Base-by-base conservation (phyloP, 2,888 invertebrate genomes). In the Platycheirus albimanus region DNA sequence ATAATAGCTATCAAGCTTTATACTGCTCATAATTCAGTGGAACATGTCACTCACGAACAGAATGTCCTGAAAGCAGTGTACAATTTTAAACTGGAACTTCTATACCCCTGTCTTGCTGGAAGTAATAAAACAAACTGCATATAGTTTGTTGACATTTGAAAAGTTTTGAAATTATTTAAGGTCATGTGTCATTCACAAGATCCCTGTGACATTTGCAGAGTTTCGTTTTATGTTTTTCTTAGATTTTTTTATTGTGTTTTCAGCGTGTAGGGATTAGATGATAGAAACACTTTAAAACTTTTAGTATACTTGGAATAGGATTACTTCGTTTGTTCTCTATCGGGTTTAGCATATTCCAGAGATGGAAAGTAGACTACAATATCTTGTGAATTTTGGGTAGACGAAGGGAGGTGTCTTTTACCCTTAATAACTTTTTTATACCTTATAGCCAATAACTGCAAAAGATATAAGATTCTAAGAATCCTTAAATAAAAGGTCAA, bases 111-210 rank as follows among this genome's bases (percentile, higher is more conserved):
- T 52, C 28, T 10, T 5, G 30, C 5, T 17, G 33, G 8, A n/a
- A 17, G 19, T 28, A 36, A 20, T 36, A 20, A 36, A 54, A 54
- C 4, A 36, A 20, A 54, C 54, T 20, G 28, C 17, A 51, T n/a
- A n/a, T 33, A 54, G n/a, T 20, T 36, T 52, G 1, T 11, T 38
- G 8, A 36, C 36, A 54, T 54, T 54, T 54, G 1, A n/a, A 38
- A 54, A 36, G 19, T 33, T 54, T 33, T 51, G 0, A 30, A 30
- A 30, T n/a, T 52, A 4, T 36, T 36, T 38, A 54, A 54, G 36
- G 54, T 54, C 54, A 54, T 36, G n/a, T 13, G 20, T 54, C 36
- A 54, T 19, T n/a, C 36, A 19, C 54, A 54, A 2, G n/a, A n/a
- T 3, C 15, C 13, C 6, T 36, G 19, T 54, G 36, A 54, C 36